Conservation (phyloP, 30 jellyfish, hydroid and myxozoan genomes). For the Aurelia aurita complex sp. Pacific region DNA sequence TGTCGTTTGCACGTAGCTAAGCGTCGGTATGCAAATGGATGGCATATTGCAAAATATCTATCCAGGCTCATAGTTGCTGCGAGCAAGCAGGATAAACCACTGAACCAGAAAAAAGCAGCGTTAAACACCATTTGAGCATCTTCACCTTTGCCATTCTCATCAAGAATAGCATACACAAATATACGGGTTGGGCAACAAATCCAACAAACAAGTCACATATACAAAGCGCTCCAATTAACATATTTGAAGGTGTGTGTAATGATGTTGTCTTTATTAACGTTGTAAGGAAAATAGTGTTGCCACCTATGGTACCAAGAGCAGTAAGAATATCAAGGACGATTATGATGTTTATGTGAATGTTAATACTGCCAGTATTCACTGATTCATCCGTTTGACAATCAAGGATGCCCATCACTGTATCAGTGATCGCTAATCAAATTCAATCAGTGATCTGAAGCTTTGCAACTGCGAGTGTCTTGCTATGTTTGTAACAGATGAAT, state of each 20-base stretch:
- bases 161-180: not conserved
- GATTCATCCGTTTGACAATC: too few species aligned
- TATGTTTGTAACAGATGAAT: too few species aligned
- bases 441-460: too few species aligned
- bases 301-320: slow-evolving; percentile 7
- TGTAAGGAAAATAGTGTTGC: slow-evolving; percentile 2
- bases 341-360: slow-evolving; percentile 2
- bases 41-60: slow-evolving; percentile 7
- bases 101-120: slow-evolving; percentile 1
- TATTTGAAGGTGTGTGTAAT: slow-evolving; percentile 21
- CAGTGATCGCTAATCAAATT: too few species aligned
- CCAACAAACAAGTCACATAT: slow-evolving; percentile 32
- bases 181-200: not conserved
- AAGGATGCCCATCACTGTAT: too few species aligned
- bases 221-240: slow-evolving; percentile 14
- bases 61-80: slow-evolving; percentile 48
- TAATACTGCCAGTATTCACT: too few species aligned
- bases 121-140: not conserved
- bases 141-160: not conserved
- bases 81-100: slow-evolving; percentile 31
- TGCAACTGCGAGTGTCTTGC: too few species aligned
- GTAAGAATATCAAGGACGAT: slow-evolving; percentile 10
- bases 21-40: slow-evolving; percentile 1
- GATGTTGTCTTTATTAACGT: slow-evolving; percentile 9
- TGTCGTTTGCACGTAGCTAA: not conserved